These are phyloP conservation scores for Prunella fulvescens DNA, from an alignment of 2,113 vertebrate genomes.

Conservation along the genomic window DNA sequence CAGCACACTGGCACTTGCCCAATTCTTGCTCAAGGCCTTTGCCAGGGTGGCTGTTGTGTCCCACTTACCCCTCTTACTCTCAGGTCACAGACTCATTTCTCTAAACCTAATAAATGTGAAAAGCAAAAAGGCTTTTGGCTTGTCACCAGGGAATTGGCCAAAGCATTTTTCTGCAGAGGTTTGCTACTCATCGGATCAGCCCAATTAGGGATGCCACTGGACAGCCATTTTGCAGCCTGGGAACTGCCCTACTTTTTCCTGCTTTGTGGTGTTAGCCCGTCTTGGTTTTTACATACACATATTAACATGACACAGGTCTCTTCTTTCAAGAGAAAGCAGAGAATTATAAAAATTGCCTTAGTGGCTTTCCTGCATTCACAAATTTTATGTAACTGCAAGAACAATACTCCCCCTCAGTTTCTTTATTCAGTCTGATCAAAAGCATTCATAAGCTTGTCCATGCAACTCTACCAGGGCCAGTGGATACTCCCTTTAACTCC, in stretches of 20 bases:
- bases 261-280: neutral
- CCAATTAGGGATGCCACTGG: neutral
- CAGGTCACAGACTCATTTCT: slow-evolving; percentile 37
- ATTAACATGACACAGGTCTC: neutral
- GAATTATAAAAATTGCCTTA: neutral
- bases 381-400: neutral
- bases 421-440: neutral
- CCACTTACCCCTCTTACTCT: slow-evolving; percentile 20
- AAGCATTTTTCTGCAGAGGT: neutral
- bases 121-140: slow-evolving; percentile 12
- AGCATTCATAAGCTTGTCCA: neutral
- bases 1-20: neutral
- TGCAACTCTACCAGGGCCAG: neutral
- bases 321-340: neutral
- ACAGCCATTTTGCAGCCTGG: neutral
- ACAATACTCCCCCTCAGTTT: neutral
- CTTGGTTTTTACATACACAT: neutral
- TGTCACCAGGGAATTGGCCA: neutral
- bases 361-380: neutral
- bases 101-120: neutral
- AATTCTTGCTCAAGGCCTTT: neutral
- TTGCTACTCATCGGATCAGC: neutral
- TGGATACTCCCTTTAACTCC: neutral
- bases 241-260: neutral
- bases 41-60: neutral